phyloP scores from a whole-genome alignment of 1,140 invertebrate species.

The Linepithema humile region DNA sequence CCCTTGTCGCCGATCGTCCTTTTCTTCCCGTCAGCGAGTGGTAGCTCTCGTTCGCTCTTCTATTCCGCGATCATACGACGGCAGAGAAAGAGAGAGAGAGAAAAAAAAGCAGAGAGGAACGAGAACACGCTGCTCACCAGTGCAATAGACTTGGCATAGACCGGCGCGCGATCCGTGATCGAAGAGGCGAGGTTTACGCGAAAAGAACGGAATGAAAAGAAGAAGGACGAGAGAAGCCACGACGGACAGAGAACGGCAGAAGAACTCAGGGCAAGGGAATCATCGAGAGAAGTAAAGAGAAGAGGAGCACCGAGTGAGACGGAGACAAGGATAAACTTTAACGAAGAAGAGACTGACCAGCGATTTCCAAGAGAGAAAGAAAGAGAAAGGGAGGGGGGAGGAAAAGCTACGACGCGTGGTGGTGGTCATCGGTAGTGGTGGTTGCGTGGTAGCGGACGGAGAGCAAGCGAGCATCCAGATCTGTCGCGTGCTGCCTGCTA shows the following conservation, averaged over 20 bases:
- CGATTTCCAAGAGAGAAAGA: background rate
- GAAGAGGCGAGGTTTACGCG: constrained; percentile 14
- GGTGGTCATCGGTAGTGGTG: constrained; percentile 53
- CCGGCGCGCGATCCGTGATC: background rate
- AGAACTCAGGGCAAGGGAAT: constrained; percentile 12
- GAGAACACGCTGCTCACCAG: background rate
- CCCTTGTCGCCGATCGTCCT: constrained; percentile 46
- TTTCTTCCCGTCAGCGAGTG: constrained; percentile 15
- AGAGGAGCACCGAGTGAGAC: background rate
- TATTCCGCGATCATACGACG: background rate
- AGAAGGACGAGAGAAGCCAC: background rate
- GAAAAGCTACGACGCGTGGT: constrained; percentile 45
- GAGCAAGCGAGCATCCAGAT: constrained; percentile 67
- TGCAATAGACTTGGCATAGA: constrained; percentile 2
- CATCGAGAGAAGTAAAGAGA: background rate
- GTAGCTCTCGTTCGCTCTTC: background rate
- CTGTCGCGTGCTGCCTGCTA: constrained; percentile 73
- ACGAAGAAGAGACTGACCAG: background rate
- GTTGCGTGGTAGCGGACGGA: constrained; percentile 45
- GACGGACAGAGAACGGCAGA: constrained; percentile 23
- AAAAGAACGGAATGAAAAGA: constrained; percentile 2
- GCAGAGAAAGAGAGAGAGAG: background rate
- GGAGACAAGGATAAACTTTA: background rate
- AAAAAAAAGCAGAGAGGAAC: constrained; percentile 5
- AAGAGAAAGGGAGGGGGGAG: constrained; percentile 14